These are phyloP conservation scores for Pollachius pollachius DNA, from an alignment of 2,113 vertebrate genomes.

Conservation along the genomic window DNA sequence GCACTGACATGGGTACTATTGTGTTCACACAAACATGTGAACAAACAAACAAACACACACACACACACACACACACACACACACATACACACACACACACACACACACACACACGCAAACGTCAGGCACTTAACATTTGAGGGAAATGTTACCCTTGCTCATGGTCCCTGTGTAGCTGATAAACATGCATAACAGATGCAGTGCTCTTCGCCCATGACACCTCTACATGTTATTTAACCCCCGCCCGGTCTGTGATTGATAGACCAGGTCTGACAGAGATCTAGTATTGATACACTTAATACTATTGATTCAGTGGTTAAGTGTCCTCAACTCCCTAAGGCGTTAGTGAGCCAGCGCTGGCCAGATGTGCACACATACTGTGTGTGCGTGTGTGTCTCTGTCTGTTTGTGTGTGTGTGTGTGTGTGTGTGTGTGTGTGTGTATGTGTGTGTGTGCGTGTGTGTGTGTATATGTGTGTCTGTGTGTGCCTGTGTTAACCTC, in stretches of 20 bases:
- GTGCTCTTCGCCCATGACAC: too few relatives aligned
- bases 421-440: background rate
- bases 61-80: background rate
- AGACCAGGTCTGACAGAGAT: slow-evolving; percentile 19
- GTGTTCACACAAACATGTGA: background rate
- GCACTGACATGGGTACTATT: background rate
- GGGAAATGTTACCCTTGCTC: too few relatives aligned
- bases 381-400: background rate
- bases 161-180: too few relatives aligned
- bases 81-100: slow-evolving; percentile 19
- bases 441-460: slow-evolving; percentile 17
- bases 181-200: too few relatives aligned
- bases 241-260: slow-evolving; percentile 34
- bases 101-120: slow-evolving; percentile 5
- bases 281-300: slow-evolving; percentile 49
- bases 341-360: slow-evolving; percentile 36
- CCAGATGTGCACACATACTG: background rate
- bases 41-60: slow-evolving; percentile 11
- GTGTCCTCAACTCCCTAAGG: slow-evolving; percentile 5
- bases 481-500: slow-evolving; percentile 3
- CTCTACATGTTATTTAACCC: too few relatives aligned
- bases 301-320: slow-evolving; percentile 57
- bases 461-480: slow-evolving; percentile 10
- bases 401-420: slow-evolving; percentile 13
- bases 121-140: too few relatives aligned